A percentile compares a stretch with the other conserved stretches of the same genome.
phyloP scores from a whole-genome alignment of 2,888 invertebrate species.

The Coenonympha arcania region DNA sequence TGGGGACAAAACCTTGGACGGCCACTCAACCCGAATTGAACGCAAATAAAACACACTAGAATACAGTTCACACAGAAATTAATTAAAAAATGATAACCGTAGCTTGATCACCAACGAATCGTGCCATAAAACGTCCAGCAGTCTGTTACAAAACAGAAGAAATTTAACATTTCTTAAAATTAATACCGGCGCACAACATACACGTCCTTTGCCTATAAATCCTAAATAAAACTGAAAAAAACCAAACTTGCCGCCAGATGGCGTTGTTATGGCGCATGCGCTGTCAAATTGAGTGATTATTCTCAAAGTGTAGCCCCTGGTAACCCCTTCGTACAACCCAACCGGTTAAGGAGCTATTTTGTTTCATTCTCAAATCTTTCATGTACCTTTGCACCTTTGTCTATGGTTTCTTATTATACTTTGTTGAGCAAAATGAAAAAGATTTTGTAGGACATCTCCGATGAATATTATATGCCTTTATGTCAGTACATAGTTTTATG shows the following conservation, averaged over 20 bases:
- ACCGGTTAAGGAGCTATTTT: no score
- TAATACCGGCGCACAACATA: slow-evolving; percentile 41
- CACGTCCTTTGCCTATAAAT: slow-evolving; percentile 56
- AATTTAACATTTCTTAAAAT: slow-evolving; percentile 56
- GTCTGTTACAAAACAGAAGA: slow-evolving; percentile 45
- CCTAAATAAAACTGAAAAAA: slow-evolving; percentile 60
- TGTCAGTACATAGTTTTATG: no score
- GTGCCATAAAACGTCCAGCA: slow-evolving; percentile 58
- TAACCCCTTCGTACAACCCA: no score
- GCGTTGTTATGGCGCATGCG: slow-evolving; percentile 55
- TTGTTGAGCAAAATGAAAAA: no score
- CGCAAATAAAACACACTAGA: slow-evolving; percentile 56
- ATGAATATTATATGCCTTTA: no score
- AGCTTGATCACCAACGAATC: slow-evolving; percentile 46
- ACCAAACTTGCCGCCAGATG: slow-evolving; percentile 29
- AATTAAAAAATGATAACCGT: slow-evolving; percentile 37
- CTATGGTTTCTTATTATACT: no score
- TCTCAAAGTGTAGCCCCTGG: no score
- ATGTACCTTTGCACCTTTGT: no score
- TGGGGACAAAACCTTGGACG: slow-evolving; percentile 61
- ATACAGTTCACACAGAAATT: slow-evolving; percentile 45
- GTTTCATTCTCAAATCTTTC: no score
- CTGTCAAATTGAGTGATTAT: slow-evolving; percentile 34
- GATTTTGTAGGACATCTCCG: no score
- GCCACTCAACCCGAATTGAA: slow-evolving; percentile 57